These are phyloP conservation scores for Pagrus major DNA, from an alignment of 2,113 vertebrate genomes.

Conservation along the genomic window DNA sequence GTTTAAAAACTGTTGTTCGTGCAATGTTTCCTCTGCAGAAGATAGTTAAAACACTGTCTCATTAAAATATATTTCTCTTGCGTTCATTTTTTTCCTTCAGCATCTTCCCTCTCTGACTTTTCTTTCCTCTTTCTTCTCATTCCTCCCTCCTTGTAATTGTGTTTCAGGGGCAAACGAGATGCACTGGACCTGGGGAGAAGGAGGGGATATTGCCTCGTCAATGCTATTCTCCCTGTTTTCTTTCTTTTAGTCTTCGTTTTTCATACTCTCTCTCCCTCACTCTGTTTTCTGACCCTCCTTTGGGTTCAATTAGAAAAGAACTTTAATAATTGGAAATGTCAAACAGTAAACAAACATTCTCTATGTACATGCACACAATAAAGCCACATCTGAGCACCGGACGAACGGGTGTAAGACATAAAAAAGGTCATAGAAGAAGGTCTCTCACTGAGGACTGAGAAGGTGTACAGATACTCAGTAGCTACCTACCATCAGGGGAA, in stretches of 20 bases:
- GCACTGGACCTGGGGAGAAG: constrained; percentile 78
- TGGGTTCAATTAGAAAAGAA: constrained; percentile 57
- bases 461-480: constrained; percentile 36
- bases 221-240: constrained; percentile 70
- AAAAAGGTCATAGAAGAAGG: constrained; percentile 29
- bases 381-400: constrained; percentile 36
- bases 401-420: constrained; percentile 15
- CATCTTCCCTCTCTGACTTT: constrained; percentile 33
- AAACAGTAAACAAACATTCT: constrained; percentile 35
- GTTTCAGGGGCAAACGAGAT: constrained; percentile 81
- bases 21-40: constrained; percentile 41
- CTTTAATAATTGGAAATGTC: constrained; percentile 66
- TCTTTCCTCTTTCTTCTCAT: constrained; percentile 16
- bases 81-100: constrained; percentile 1
- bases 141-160: constrained; percentile 42
- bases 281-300: constrained; percentile 49
- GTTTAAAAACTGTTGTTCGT: constrained; percentile 6
- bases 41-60: constrained; percentile 15
- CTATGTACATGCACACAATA: constrained; percentile 48
- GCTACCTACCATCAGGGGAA: constrained; percentile 36
- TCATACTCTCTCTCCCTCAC: constrained; percentile 50
- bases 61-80: constrained; percentile 27
- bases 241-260: constrained; percentile 52
- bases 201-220: constrained; percentile 77
- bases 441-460: constrained; percentile 28